A percentile compares a stretch with the other conserved stretches of the same genome.
Conservation (phyloP, 1,140 invertebrate species). For the Drosophila tristis region DNA sequence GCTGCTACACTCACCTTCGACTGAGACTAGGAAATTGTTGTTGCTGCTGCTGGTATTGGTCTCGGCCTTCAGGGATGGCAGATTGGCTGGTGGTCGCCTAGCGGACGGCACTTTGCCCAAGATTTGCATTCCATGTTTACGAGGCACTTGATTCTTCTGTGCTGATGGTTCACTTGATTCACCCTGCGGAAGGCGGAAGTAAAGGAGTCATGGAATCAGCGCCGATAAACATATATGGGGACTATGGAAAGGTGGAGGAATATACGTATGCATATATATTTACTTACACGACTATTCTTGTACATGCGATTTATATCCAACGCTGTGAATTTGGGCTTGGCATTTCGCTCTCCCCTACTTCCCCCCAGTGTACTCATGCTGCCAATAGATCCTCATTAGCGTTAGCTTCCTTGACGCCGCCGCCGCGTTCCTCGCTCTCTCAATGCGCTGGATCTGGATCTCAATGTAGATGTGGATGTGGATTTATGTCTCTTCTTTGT, state of each 20-base stretch:
- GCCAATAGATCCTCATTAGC: constrained; percentile 86
- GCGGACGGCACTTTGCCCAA: constrained; percentile 98
- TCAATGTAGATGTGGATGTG: constrained; percentile 15
- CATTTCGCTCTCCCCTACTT: constrained; percentile 89
- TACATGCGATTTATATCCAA: constrained; percentile 99
- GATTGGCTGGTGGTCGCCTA: constrained; percentile 97
- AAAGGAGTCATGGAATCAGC: neutral
- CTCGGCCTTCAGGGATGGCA: constrained; percentile 98
- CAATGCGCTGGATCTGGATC: constrained; percentile 40
- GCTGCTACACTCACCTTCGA: constrained; percentile 65
- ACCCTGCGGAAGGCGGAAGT: constrained; percentile 86
- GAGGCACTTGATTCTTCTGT: constrained; percentile 93
- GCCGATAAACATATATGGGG: neutral
- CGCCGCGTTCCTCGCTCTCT: constrained; percentile 71
- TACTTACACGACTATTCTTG: constrained; percentile 92
- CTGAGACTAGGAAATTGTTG: constrained; percentile 80
- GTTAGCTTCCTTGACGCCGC: constrained; percentile 81
- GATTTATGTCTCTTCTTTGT: constrained; percentile 1
- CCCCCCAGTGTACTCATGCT: constrained; percentile 96
- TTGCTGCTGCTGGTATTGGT: constrained; percentile 85
- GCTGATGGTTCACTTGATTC: constrained; percentile 94
- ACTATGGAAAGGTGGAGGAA: constrained; percentile 5
- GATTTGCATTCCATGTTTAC: constrained; percentile 99
- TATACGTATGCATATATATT: neutral
- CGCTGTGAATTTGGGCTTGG: constrained; percentile 96